Conservation (phyloP, 2,113 vertebrate genomes). For the Pelecanoides urinatrix region DNA sequence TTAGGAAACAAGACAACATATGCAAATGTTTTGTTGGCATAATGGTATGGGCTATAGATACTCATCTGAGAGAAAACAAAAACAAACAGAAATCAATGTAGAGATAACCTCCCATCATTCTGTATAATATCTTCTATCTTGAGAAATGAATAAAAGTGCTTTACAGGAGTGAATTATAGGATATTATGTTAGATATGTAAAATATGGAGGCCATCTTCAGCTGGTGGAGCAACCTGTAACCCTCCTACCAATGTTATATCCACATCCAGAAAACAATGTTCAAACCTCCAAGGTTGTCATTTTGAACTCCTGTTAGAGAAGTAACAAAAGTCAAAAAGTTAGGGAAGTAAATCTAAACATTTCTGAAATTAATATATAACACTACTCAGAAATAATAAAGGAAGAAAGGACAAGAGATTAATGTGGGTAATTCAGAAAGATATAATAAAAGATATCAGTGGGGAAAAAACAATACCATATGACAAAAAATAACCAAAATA, state of each 20-base stretch:
- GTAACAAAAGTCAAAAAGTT: not conserved
- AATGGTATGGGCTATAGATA: not conserved
- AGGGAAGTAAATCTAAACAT: not conserved
- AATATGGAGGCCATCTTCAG: not conserved
- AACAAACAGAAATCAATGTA: not conserved
- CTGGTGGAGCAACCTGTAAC: not conserved
- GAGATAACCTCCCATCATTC: not conserved
- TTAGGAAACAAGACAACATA: not conserved
- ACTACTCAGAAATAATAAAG: not conserved
- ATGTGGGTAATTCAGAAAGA: not conserved
- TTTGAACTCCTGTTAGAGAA: not conserved
- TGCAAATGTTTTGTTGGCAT: not conserved
- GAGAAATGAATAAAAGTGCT: not conserved
- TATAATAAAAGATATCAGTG: not conserved
- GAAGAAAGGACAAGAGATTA: not conserved
- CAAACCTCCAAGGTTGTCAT: not conserved
- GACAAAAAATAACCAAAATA: not conserved
- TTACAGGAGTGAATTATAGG: not conserved
- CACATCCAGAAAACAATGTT: not conserved
- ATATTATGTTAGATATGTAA: not conserved
- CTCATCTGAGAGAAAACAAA: not conserved
- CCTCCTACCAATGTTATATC: not conserved
- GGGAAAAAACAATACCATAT: not conserved
- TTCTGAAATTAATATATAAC: not conserved
- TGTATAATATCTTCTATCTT: not conserved